Conservation (phyloP, 2,113 vertebrate genomes). For the Anser cygnoides region DNA sequence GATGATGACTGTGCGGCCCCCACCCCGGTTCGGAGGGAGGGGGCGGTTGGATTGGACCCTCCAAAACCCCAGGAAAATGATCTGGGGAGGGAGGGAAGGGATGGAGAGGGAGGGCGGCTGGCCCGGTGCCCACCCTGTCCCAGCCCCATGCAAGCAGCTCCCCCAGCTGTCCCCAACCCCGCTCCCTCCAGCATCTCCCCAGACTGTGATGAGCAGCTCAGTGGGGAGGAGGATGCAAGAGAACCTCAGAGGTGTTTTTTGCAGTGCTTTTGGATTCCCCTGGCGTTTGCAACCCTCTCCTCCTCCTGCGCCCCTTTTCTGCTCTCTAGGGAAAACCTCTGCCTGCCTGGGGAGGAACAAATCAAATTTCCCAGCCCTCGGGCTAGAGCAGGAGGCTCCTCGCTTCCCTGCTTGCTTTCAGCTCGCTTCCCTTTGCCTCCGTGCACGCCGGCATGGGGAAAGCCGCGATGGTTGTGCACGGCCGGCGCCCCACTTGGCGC, state of each 20-base stretch:
- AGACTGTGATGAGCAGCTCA: rapidly evolving
- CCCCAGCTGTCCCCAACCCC: conserved; percentile 9
- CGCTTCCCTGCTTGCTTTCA: not conserved
- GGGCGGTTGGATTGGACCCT: not conserved
- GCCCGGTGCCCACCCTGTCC: rapidly evolving
- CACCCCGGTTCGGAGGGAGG: rapidly evolving
- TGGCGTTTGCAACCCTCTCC: not conserved
- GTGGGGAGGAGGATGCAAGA: not conserved
- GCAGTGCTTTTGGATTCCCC: rapidly evolving
- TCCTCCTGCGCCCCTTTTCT: not conserved
- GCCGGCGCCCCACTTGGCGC: not conserved
- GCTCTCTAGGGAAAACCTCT: not conserved
- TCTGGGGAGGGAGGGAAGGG: not conserved
- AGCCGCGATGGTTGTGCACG: not conserved
- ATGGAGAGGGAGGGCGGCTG: not conserved
- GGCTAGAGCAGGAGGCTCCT: not conserved
- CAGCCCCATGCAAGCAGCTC: not conserved
- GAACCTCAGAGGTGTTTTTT: rapidly evolving
- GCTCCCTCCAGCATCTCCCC: not conserved
- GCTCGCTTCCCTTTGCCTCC: not conserved
- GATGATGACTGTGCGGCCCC: not conserved
- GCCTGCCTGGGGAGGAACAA: not conserved
- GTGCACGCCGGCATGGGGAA: too few species aligned
- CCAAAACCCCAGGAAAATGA: not conserved
- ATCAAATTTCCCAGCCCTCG: not conserved